Conservation (phyloP, 2,888 invertebrate species). For the Sympetrum striolatum region DNA sequence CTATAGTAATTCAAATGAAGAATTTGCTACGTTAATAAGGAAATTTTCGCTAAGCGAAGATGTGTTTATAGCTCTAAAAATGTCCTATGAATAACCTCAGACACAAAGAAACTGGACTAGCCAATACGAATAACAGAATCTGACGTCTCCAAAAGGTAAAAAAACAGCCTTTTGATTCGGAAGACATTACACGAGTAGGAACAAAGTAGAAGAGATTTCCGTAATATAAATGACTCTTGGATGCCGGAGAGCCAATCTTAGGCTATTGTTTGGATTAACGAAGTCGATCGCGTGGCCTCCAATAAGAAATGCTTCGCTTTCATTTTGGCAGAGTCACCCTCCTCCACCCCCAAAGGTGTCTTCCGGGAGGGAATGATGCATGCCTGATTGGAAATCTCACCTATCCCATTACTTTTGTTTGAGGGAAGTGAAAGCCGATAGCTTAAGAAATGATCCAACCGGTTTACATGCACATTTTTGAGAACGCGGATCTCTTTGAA, state of each 20-base stretch:
- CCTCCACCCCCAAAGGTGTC: not conserved
- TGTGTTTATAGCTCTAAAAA: too few species aligned
- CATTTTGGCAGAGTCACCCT: conserved; percentile 14
- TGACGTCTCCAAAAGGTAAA: too few species aligned
- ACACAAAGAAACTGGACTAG: too few species aligned
- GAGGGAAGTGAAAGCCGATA: conserved; percentile 27
- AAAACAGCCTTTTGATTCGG: too few species aligned
- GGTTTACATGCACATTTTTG: not conserved
- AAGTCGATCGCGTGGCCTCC: not conserved
- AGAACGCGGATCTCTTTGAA: not conserved
- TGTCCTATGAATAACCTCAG: too few species aligned
- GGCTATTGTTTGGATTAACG: not conserved
- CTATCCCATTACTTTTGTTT: conserved; percentile 2
- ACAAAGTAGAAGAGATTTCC: not conserved
- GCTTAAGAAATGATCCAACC: conserved; percentile 35
- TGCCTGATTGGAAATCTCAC: conserved; percentile 26
- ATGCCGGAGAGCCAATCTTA: not conserved
- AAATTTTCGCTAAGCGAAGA: too few species aligned
- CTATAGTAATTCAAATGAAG: too few species aligned
- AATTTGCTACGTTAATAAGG: too few species aligned
- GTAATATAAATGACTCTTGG: not conserved
- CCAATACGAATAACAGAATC: too few species aligned
- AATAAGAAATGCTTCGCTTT: not conserved
- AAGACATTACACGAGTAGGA: too few species aligned
- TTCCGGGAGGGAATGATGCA: conserved; percentile 14